Evolutionary conservation across 1,140 invertebrate genomes (phyloP).

Genomic region (Bombyx mandarina): DNA sequence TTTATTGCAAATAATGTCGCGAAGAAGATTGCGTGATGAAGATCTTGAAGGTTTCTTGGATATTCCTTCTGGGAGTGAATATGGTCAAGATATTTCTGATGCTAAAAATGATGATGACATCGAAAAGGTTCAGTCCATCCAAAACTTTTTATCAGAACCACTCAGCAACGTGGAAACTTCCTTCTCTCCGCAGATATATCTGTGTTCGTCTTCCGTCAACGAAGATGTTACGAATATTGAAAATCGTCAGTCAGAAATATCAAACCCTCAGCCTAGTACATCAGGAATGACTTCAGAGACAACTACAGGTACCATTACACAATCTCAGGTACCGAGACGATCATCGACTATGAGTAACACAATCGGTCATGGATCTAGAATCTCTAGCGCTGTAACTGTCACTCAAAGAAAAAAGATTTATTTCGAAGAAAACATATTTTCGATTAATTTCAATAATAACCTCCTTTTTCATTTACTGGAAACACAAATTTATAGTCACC

Average conservation of each 20-base stretch:
- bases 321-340: conserved; percentile 9
- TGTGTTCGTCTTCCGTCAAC: conserved; percentile 3
- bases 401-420: conserved; percentile 12
- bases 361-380: no score
- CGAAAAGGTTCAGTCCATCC: no score
- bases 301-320: conserved; percentile 9
- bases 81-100: no score
- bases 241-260: no score
- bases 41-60: no score
- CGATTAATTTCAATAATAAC: conserved; percentile 2
- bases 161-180: no score
- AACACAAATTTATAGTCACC: conserved; percentile 8
- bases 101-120: no score
- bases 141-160: no score
- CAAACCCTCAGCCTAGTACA: background rate
- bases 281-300: conserved; percentile 12
- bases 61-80: background rate
- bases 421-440: conserved; percentile 23
- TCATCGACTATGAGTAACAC: conserved; percentile 7
- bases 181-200: background rate
- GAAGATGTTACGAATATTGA: background rate
- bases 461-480: conserved; percentile 10
- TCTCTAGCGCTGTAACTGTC: no score
- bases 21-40: no score
- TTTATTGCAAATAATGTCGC: no score